phyloP scores from a whole-genome alignment of 1,140 invertebrate species.

The Drosophila azteca region DNA sequence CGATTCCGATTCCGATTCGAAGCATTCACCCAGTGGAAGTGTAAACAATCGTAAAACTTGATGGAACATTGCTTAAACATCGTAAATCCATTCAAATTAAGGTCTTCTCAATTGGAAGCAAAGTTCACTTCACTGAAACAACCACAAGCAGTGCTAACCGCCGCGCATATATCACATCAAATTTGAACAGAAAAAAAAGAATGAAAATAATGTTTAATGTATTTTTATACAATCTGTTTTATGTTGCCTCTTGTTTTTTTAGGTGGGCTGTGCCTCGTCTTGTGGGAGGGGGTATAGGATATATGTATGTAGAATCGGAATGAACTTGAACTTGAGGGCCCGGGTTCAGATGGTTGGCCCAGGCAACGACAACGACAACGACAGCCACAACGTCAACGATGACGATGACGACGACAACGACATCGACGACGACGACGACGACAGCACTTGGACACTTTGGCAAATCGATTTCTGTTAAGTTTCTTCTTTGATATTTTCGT shows the following conservation, averaged over 20 bases:
- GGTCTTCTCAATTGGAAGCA: slow-evolving; percentile 23
- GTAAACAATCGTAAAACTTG: slow-evolving; percentile 38
- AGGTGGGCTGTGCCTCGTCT: slow-evolving; percentile 18
- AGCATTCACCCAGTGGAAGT: neutral
- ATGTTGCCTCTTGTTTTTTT: slow-evolving; percentile 7
- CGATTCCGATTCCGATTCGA: neutral
- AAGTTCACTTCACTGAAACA: slow-evolving; percentile 9
- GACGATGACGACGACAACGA: slow-evolving; percentile 2
- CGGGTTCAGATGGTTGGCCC: slow-evolving; percentile 50
- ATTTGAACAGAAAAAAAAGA: slow-evolving; percentile 34
- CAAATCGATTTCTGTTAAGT: slow-evolving; percentile 55
- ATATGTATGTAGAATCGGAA: slow-evolving; percentile 6
- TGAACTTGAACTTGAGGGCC: slow-evolving; percentile 73
- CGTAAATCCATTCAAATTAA: slow-evolving; percentile 35
- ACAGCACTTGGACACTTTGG: slow-evolving; percentile 71
- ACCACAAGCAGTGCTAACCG: slow-evolving; percentile 62
- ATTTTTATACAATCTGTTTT: slow-evolving; percentile 4
- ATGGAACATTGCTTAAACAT: slow-evolving; percentile 14
- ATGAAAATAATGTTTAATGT: slow-evolving; percentile 32
- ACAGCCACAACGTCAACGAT: slow-evolving; percentile 1
- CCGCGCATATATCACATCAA: slow-evolving; percentile 23
- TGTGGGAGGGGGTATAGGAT: no score
- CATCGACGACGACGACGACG: slow-evolving; percentile 21
- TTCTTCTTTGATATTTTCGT: slow-evolving; percentile 17
- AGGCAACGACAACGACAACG: slow-evolving; percentile 11